phyloP scores from a whole-genome alignment of 2,113 vertebrate species.

The Zapornia atra region DNA sequence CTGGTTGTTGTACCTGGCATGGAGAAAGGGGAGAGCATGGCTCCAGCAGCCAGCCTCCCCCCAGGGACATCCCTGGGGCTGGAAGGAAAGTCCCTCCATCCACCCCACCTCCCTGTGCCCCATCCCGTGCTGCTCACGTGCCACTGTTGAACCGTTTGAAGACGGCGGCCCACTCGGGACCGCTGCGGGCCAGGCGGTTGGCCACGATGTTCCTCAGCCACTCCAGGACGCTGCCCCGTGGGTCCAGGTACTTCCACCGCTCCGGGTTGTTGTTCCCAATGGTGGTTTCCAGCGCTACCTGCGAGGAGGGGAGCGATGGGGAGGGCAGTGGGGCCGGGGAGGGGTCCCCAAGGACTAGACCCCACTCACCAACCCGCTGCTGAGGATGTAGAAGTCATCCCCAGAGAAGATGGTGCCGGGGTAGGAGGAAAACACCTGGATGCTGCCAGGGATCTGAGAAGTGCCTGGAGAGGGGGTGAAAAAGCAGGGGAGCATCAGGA shows the following conservation, averaged over 20 bases:
- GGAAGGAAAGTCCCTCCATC: background rate
- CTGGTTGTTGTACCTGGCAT: conserved; percentile 92
- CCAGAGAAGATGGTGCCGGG: conserved; percentile 91
- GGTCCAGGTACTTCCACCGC: conserved; percentile 87
- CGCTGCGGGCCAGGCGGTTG: conserved; percentile 85
- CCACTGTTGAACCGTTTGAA: conserved; percentile 92
- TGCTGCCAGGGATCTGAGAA: conserved; percentile 76
- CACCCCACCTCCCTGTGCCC: accelerated
- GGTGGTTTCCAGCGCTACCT: conserved; percentile 93
- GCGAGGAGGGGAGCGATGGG: background rate
- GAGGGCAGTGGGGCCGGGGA: accelerated
- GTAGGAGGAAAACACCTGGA: conserved; percentile 90
- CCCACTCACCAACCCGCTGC: conserved; percentile 91
- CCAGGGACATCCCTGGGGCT: background rate
- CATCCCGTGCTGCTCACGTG: conserved; percentile 79
- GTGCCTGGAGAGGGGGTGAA: conserved; percentile 62
- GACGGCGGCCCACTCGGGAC: conserved; percentile 79
- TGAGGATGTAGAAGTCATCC: conserved; percentile 95
- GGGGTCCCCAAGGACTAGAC: background rate
- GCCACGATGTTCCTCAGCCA: conserved; percentile 93
- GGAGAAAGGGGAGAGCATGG: background rate
- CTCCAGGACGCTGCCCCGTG: conserved; percentile 83
- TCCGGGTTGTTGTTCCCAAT: conserved; percentile 89
- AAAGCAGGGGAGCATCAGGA: background rate
- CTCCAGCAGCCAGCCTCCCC: background rate